Conservation (phyloP, 2,113 vertebrate species). For the Bungarus multicinctus region DNA sequence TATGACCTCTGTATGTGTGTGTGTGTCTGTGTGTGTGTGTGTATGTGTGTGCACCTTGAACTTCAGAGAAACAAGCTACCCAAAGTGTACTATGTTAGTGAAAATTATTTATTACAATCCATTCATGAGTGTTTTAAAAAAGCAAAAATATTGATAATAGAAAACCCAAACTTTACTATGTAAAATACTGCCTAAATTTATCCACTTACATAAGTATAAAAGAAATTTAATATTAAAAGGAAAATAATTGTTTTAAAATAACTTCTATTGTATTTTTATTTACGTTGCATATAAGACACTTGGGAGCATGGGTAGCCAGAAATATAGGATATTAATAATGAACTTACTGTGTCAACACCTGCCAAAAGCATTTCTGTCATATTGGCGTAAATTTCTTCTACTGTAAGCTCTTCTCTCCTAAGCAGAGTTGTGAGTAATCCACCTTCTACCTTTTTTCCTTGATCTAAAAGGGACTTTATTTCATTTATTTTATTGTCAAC, state of each 20-base stretch:
- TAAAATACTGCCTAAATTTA: neutral
- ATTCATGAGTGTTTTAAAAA: neutral
- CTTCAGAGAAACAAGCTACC: neutral
- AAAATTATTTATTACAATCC: neutral
- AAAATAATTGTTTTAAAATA: neutral
- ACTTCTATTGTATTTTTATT: neutral
- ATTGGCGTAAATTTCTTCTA: slow-evolving; percentile 92
- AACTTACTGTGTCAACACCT: slow-evolving; percentile 86
- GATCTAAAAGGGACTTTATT: slow-evolving; percentile 74
- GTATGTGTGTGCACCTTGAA: neutral
- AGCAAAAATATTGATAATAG: neutral
- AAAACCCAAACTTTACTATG: neutral
- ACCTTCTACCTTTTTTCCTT: slow-evolving; percentile 75
- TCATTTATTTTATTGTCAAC: slow-evolving; percentile 79
- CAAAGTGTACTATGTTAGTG: neutral
- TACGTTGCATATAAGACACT: neutral
- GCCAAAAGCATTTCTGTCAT: slow-evolving; percentile 93
- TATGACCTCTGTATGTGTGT: neutral
- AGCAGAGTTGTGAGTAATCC: slow-evolving; percentile 86
- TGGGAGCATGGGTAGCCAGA: neutral
- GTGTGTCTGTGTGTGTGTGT: neutral
- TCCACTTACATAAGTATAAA: neutral
- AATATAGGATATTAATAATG: neutral
- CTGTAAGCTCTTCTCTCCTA: slow-evolving; percentile 79
- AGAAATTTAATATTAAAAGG: neutral